Evolutionary conservation across 1,140 invertebrate genomes (phyloP), one percentile per base, ranked within the genome.

Genomic region (Drosophila sucinea): DNA sequence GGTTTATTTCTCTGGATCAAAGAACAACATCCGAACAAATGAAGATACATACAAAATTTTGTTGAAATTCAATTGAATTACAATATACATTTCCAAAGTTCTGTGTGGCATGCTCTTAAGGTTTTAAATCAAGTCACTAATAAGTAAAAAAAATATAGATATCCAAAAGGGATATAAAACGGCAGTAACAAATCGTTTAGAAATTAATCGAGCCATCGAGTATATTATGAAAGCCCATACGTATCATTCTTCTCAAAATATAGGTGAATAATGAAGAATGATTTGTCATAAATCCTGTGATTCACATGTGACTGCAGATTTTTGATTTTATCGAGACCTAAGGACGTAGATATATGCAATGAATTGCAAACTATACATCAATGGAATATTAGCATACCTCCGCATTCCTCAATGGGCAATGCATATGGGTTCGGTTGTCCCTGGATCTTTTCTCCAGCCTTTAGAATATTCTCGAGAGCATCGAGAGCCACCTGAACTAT

Each of bases 401-500:
- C 98, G 90, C 98, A 99, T 93, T 99, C 97, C 93, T 99, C 98
- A 73, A 99, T 96, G 38, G 97, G 93, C 30, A 98, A 96, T 25
- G 97, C 97, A 92, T 98, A 99, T 0, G 96, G 96, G 93, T 99
- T 99, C 4, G 96, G 94, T 47, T 95, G 95, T 30, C 94, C 94
- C 65, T 96, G 94, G 38, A 92, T 89, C 89, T 97, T 95, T 92
- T 98, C 97, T 32, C 98, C 98, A 8, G 98, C 94, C 92, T 97
- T 95, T 17, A 99, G 93, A 77, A 99, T 99, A 93, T 99, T 99
- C 90, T 99, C 98, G 35, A 99, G 93, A 33, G 98, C 98, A 92
- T 98, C 99, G 1, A 99, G 94, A 33, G 98, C 98, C 35, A 99
- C 98, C 92, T 98, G 97, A n/a, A 99, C 95, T n/a, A 99, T 98